A percentile compares a stretch with the other conserved stretches of the same genome.
phyloP scores from a whole-genome alignment of 2,113 vertebrate genomes.

The Thymallus thymallus region DNA sequence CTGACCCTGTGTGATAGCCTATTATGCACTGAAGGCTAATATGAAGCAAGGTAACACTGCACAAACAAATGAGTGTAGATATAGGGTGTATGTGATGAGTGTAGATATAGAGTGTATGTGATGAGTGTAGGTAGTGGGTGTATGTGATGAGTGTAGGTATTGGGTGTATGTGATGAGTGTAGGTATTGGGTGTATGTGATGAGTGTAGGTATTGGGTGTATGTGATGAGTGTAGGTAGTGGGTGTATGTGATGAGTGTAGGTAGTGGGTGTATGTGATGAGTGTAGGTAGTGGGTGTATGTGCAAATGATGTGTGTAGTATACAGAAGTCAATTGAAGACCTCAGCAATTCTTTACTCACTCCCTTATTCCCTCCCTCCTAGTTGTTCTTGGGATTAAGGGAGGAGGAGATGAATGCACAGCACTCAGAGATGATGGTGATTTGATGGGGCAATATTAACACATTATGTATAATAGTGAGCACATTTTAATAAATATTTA shows the following conservation, averaged over 20 bases:
- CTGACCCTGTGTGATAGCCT: background rate
- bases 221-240: background rate
- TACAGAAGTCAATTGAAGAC: background rate
- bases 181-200: background rate
- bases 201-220: background rate
- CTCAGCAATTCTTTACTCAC: background rate
- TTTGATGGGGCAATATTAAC: background rate
- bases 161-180: background rate
- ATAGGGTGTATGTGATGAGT: background rate
- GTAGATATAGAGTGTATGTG: background rate
- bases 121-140: background rate
- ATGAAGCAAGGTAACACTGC: background rate
- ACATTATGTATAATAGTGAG: background rate
- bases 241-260: slow-evolving; percentile 1
- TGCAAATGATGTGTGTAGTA: background rate
- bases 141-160: background rate
- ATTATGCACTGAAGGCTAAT: background rate
- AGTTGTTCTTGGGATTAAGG: no score
- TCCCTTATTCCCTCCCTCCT: background rate
- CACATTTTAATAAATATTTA: background rate
- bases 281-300: background rate
- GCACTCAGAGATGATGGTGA: background rate
- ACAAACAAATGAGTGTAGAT: background rate
- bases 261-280: background rate
- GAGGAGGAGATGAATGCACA: background rate